Evolutionary conservation across 1,140 invertebrate species (phyloP), one percentile per base, ranked within the genome.

Genomic region (Argopecten irradians): DNA sequence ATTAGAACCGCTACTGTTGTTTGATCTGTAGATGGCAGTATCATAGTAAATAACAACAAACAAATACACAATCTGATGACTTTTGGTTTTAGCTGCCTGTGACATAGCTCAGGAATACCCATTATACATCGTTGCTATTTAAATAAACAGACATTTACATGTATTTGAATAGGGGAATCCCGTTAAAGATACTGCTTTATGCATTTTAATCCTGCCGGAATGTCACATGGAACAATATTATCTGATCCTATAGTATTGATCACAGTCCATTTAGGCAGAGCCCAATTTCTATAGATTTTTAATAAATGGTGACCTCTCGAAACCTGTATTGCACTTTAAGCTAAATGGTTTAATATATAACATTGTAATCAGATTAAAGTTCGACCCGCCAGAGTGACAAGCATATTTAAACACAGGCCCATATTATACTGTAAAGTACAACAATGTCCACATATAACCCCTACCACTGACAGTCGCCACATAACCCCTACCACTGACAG

Each of bases 51-150:
- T 19, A 11, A 46, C 43, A 46, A 46, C 43, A 46, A 46, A 46
- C 43, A 46, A 11, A 46, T n/a, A n/a, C n/a, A n/a, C n/a, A n/a
- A n/a, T 46, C 3, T 46, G 43, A 3, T 46, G 22, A 19, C 13
- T 46, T 46, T 46, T 46, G 22, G 43, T 46, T 19, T n/a, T n/a
- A n/a, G 16, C 55, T 5, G 22, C 5, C 5, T 71, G n/a, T n/a
- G n/a, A 16, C 22, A n/a, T 28, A 71, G 22, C 28, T n/a, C 55
- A 11, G 55, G 55, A 28, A 28, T 71, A 71, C 55, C 22, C 55
- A 71, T 28, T 71, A n/a, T 71, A n/a, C n/a, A 71, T n/a, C 22
- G 55, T 71, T 71, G 55, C 55, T 71, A 71, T 71, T 71, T 71
- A 71, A 71, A 71, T 71, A 71, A 71, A 71, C 55, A 71, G 55